phyloP scores from a whole-genome alignment of 2,888 invertebrate genomes.

The Herminia tarsipennalis region DNA sequence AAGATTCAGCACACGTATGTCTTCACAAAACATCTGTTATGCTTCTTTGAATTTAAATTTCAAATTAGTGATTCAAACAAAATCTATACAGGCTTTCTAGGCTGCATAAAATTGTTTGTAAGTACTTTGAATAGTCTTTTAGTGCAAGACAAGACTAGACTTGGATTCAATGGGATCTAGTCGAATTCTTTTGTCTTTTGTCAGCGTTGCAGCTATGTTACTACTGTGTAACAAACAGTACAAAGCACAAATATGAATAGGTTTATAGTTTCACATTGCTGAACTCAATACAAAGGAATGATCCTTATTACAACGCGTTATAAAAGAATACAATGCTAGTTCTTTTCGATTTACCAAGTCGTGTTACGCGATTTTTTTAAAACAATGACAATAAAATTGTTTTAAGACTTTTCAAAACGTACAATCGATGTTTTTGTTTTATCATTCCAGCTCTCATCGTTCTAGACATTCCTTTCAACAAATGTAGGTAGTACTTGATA shows the following conservation, averaged over 20 bases:
- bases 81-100: slow-evolving; percentile 55
- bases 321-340: slow-evolving; percentile 47
- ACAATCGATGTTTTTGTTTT: no score
- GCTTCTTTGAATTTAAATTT: slow-evolving; percentile 51
- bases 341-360: slow-evolving; percentile 42
- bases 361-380: slow-evolving; percentile 28
- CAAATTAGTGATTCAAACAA: slow-evolving; percentile 51
- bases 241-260: slow-evolving; percentile 45
- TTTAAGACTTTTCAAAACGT: no score
- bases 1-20: slow-evolving; percentile 57
- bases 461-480: no score
- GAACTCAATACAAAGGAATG: slow-evolving; percentile 62
- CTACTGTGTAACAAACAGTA: slow-evolving; percentile 21
- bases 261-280: slow-evolving; percentile 58
- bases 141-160: no score
- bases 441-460: no score
- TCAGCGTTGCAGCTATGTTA: slow-evolving; percentile 28
- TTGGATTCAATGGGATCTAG: slow-evolving; percentile 4
- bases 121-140: slow-evolving; percentile 22
- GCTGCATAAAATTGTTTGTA: slow-evolving; percentile 38
- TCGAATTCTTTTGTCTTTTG: slow-evolving; percentile 46
- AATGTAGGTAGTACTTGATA: no score
- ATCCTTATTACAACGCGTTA: slow-evolving; percentile 52
- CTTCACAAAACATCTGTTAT: slow-evolving; percentile 56
- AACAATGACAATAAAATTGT: slow-evolving; percentile 24